Percentiles rank a stretch among this genome's conserved stretches.
Evolutionary conservation across 2,797 vertebrate genomes (phyloP).

Genomic region (Arvicola amphibius): DNA sequence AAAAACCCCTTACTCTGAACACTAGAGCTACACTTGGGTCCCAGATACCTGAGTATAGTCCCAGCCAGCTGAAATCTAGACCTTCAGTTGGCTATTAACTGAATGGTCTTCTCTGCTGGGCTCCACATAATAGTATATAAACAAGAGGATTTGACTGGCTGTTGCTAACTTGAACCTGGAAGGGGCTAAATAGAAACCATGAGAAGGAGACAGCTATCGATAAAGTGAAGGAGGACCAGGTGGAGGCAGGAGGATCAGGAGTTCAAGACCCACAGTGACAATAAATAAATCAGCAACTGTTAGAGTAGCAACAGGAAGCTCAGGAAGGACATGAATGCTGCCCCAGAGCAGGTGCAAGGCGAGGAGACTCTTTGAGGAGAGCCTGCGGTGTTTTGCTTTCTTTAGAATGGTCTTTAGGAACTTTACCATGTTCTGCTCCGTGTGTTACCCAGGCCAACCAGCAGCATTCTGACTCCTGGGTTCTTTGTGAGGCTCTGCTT

Average conservation of each 20-base stretch:
- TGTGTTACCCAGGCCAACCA: too few relatives aligned
- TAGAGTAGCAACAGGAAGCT: neutral
- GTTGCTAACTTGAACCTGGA: neutral
- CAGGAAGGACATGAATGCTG: too few relatives aligned
- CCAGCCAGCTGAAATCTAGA: neutral
- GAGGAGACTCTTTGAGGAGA: neutral
- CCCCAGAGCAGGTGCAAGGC: too few relatives aligned
- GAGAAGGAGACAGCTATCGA: neutral
- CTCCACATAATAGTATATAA: neutral
- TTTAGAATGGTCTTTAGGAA: neutral
- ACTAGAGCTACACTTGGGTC: neutral
- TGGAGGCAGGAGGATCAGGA: neutral
- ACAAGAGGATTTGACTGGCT: neutral
- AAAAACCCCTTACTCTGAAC: neutral
- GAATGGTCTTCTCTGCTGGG: neutral
- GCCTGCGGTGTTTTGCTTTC: neutral
- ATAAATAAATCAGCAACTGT: neutral
- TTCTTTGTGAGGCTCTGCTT: accelerated
- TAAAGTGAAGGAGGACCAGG: neutral
- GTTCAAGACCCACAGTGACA: neutral
- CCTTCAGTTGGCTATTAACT: neutral
- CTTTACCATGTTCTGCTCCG: neutral
- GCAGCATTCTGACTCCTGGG: neutral
- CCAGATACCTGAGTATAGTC: neutral
- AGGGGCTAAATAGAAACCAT: neutral